Conservation (phyloP, 1,140 invertebrate genomes). For the Drosophila punjabiensis region DNA sequence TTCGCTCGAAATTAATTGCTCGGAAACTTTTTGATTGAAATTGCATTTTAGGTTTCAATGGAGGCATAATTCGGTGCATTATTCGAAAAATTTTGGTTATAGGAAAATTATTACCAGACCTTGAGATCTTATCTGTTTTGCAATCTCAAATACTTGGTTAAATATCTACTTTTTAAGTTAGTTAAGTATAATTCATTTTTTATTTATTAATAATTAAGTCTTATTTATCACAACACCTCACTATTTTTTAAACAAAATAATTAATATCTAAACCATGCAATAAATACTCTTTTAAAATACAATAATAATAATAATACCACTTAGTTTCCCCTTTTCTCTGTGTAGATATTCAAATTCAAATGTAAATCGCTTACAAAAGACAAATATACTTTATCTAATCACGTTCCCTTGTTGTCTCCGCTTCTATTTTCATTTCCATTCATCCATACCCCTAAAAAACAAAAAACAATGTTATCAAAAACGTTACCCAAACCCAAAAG, state of each 20-base stretch:
- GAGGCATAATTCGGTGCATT: slow-evolving; percentile 16
- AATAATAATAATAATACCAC: background rate
- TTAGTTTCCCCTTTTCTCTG: background rate
- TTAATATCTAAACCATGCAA: too few species aligned
- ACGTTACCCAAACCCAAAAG: slow-evolving; percentile 12
- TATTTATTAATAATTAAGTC: background rate
- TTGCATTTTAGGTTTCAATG: slow-evolving; percentile 30
- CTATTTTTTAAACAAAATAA: too few species aligned
- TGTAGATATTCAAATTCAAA: slow-evolving; percentile 18
- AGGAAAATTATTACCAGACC: background rate
- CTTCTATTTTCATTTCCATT: slow-evolving; percentile 24
- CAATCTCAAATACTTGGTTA: background rate
- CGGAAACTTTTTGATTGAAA: slow-evolving; percentile 44
- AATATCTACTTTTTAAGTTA: background rate
- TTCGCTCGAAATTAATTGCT: slow-evolving; percentile 50
- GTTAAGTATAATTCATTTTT: background rate
- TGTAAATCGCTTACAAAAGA: slow-evolving; percentile 37
- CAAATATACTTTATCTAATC: slow-evolving; percentile 48
- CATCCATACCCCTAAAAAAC: slow-evolving; percentile 6
- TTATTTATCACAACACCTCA: too few species aligned
- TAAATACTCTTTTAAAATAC: too few species aligned
- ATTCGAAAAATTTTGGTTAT: slow-evolving; percentile 12
- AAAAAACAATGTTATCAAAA: slow-evolving; percentile 44
- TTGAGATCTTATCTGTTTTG: slow-evolving; percentile 2
- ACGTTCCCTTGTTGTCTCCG: slow-evolving; percentile 26